Percentiles rank a stretch among this genome's conserved stretches.
These are phyloP conservation scores for Galerucella nymphaeae DNA, from an alignment of 2,888 invertebrate genomes.

Conservation along the genomic window DNA sequence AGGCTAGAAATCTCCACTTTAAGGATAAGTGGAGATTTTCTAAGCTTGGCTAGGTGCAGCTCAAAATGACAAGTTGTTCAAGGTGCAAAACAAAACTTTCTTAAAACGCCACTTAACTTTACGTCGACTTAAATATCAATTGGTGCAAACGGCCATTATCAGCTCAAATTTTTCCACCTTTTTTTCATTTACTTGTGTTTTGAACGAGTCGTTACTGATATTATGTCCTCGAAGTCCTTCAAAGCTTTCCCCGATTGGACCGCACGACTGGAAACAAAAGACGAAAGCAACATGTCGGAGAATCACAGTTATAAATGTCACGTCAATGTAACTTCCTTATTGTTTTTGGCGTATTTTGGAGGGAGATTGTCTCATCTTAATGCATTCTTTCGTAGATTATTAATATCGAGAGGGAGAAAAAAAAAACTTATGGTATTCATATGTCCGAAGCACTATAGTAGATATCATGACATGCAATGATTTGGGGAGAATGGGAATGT, in stretches of 20 bases:
- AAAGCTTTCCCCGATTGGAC: conserved; percentile 55
- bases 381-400: conserved; percentile 56
- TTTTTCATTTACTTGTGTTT: not conserved
- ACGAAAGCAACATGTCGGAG: conserved; percentile 61
- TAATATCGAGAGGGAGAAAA: conserved; percentile 53
- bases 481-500: conserved; percentile 54
- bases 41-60: too few species aligned
- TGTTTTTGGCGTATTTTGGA: conserved; percentile 58
- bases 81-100: too few species aligned
- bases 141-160: too few species aligned
- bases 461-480: conserved; percentile 56
- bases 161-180: not conserved
- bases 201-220: conserved; percentile 21
- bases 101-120: too few species aligned
- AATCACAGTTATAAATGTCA: conserved; percentile 63
- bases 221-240: conserved; percentile 27
- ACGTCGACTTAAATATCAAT: too few species aligned
- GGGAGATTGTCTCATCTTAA: conserved; percentile 47
- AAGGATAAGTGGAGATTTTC: too few species aligned
- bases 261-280: conserved; percentile 48
- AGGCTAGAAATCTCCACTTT: too few species aligned
- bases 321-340: conserved; percentile 58
- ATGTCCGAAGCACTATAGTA: conserved; percentile 51
- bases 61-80: too few species aligned
- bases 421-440: conserved; percentile 53